A percentile compares a stretch with the other conserved stretches of the same genome.
These are phyloP conservation scores for Protobothrops mucrosquamatus DNA, from an alignment of 2,113 vertebrate species.

Conservation along the genomic window DNA sequence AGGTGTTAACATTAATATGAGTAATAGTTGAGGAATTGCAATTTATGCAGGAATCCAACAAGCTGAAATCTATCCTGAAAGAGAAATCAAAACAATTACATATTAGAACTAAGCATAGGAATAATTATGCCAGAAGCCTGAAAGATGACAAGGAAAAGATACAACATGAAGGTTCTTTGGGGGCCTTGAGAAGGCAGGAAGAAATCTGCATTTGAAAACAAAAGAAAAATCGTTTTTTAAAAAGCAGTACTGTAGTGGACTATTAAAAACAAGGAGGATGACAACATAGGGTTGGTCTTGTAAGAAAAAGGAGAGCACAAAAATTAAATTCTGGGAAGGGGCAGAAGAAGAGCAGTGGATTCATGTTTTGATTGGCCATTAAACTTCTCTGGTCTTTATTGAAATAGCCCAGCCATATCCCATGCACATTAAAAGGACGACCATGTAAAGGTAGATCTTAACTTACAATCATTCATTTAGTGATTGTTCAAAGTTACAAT, in stretches of 20 bases:
- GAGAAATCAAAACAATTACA: background rate
- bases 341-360: background rate
- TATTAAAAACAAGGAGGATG: background rate
- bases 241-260: background rate
- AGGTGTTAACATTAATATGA: background rate
- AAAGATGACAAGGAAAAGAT: background rate
- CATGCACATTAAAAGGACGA: background rate
- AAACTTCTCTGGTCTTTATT: background rate
- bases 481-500: background rate
- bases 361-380: background rate
- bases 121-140: background rate
- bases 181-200: background rate
- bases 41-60: conserved; percentile 7
- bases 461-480: background rate
- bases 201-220: background rate
- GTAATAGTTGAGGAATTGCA: conserved; percentile 10
- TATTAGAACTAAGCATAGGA: background rate
- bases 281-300: background rate
- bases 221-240: background rate
- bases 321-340: background rate
- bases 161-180: background rate
- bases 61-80: background rate
- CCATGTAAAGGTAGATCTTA: background rate
- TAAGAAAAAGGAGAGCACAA: background rate
- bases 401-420: background rate